Conservation (phyloP, 1,140 invertebrate genomes). For the roundworm (Caenorhabditis elegans) region DNA sequence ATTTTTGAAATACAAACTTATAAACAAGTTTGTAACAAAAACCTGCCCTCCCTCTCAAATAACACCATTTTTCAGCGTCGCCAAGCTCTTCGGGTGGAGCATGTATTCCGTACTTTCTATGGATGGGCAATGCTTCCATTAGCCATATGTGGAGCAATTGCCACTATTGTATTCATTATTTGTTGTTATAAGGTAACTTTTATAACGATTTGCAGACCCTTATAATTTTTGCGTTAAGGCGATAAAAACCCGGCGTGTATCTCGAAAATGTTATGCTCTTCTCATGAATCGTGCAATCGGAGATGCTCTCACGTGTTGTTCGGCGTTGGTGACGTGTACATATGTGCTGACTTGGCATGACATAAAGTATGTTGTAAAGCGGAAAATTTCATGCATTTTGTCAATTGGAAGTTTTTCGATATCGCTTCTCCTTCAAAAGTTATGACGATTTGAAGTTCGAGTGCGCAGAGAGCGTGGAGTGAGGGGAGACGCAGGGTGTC, state of each 20-base stretch:
- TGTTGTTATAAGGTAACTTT: constrained; percentile 44
- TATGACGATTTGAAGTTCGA: too few relatives aligned
- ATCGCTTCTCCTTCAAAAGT: too few relatives aligned
- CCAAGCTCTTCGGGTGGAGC: constrained; percentile 42
- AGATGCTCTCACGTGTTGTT: constrained; percentile 55
- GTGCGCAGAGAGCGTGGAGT: too few relatives aligned
- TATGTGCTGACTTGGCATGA: constrained; percentile 51
- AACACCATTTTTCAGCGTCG: constrained; percentile 31
- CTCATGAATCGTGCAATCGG: constrained; percentile 58
- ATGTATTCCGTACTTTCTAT: constrained; percentile 50
- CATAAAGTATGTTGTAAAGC: constrained; percentile 49
- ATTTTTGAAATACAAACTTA: too few relatives aligned
- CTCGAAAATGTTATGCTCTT: constrained; percentile 58
- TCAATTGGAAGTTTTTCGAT: constrained; percentile 37
- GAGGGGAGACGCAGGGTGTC: too few relatives aligned
- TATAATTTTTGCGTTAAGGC: constrained; percentile 26
- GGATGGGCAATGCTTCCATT: constrained; percentile 57
- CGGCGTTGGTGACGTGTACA: constrained; percentile 40
- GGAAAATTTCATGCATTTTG: neutral
- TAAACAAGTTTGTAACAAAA: too few relatives aligned
- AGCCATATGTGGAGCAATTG: constrained; percentile 48
- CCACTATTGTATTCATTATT: constrained; percentile 54
- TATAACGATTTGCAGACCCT: neutral
- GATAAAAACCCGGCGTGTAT: constrained; percentile 56
- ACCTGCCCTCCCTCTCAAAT: too few relatives aligned